Conservation (phyloP, 2,113 vertebrate species). For the Arenaria interpres region DNA sequence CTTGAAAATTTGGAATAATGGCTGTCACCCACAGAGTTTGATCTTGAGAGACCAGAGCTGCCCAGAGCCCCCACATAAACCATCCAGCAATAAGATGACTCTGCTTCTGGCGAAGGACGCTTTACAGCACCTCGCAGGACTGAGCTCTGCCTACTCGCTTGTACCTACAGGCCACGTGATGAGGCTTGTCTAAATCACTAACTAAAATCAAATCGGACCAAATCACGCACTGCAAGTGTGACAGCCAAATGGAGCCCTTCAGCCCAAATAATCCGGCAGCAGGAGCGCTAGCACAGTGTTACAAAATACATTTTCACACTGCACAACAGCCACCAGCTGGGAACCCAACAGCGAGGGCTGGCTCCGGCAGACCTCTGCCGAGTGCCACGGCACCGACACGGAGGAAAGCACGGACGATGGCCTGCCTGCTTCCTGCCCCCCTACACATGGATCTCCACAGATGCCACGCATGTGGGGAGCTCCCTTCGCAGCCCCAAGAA, state of each 20-base stretch:
- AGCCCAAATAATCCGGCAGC: neutral
- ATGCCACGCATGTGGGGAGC: fast-evolving
- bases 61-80: conserved; percentile 2
- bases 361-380: neutral
- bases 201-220: conserved; percentile 1
- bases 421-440: neutral
- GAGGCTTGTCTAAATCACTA: neutral
- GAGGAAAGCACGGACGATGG: fast-evolving
- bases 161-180: neutral
- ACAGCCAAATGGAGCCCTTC: neutral
- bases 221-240: neutral
- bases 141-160: neutral
- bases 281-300: neutral
- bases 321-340: neutral
- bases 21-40: neutral
- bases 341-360: neutral
- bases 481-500: neutral
- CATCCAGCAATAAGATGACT: neutral
- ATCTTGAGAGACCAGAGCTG: neutral
- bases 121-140: neutral
- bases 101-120: neutral
- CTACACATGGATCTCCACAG: fast-evolving
- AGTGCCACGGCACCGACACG: fast-evolving
- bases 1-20: conserved; percentile 12
- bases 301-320: neutral